Evolutionary conservation across 2,888 invertebrate species (phyloP).

Genomic region (Pseudolycoriella hygida): DNA sequence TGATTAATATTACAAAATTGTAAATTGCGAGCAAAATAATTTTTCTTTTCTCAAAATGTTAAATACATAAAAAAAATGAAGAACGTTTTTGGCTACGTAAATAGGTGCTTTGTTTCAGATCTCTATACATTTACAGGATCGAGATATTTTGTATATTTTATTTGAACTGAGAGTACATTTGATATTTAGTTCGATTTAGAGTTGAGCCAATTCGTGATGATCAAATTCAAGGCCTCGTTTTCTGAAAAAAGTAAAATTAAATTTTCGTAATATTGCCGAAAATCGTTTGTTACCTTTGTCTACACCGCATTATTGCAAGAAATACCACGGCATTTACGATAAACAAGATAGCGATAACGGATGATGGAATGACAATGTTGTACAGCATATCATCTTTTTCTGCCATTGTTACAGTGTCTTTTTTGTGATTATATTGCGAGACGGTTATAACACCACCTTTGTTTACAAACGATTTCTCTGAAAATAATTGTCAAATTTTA

Average conservation of each 20-base stretch:
- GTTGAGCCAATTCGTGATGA: not conserved
- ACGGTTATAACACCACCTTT: constrained; percentile 1
- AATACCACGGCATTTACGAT: not conserved
- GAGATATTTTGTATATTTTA: too few species aligned
- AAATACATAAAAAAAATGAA: too few species aligned
- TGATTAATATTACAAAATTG: too few species aligned
- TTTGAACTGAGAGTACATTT: too few species aligned
- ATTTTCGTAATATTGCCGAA: not conserved
- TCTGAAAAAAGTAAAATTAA: not conserved
- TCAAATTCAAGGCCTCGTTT: not conserved
- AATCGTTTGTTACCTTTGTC: not conserved
- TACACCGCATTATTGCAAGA: not conserved
- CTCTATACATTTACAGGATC: too few species aligned
- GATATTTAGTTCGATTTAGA: not conserved
- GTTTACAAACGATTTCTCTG: not conserved
- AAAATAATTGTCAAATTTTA: not conserved
- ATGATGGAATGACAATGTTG: constrained; percentile 9
- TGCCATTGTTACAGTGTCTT: constrained; percentile 10
- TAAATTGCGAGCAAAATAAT: too few species aligned
- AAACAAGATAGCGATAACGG: not conserved
- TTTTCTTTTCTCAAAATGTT: too few species aligned
- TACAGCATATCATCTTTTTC: constrained; percentile 15
- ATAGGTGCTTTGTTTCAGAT: too few species aligned
- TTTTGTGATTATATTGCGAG: constrained; percentile 4
- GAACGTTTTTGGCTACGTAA: too few species aligned